Conservation (phyloP, 2,113 vertebrate genomes). For the Proteles cristata region DNA sequence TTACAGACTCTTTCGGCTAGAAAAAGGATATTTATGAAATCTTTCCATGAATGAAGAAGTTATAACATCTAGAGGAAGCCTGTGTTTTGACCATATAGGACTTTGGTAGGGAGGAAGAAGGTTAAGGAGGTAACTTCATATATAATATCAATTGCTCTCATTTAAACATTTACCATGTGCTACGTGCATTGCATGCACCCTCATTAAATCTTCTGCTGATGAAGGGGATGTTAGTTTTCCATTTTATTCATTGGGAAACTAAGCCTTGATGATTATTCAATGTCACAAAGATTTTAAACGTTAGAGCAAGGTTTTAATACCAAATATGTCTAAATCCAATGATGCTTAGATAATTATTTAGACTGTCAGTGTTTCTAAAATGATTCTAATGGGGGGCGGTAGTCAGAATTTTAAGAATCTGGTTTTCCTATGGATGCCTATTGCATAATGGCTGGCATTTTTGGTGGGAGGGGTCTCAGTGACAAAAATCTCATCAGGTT, state of each 20-base stretch:
- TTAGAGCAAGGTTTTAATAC: neutral
- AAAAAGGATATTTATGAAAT: neutral
- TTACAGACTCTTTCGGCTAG: neutral
- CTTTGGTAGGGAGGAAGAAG: neutral
- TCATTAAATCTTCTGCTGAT: neutral
- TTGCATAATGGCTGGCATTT: neutral
- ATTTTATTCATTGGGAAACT: neutral
- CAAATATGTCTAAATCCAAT: neutral
- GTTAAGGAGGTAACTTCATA: neutral
- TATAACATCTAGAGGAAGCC: neutral
- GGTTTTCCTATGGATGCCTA: neutral
- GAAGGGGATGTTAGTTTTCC: neutral
- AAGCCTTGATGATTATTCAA: neutral
- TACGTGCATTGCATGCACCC: no score
- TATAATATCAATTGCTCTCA: neutral
- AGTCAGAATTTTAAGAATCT: neutral
- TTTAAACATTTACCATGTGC: neutral
- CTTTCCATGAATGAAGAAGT: neutral
- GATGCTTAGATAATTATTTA: neutral
- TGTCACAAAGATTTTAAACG: slow-evolving; percentile 12
- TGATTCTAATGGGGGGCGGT: neutral
- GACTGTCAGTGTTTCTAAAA: neutral
- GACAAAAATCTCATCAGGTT: neutral
- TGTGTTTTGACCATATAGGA: neutral
- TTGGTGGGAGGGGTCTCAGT: neutral